Evolutionary conservation across 2,888 invertebrate genomes (phyloP).

Genomic region (Entomobrya proxima): DNA sequence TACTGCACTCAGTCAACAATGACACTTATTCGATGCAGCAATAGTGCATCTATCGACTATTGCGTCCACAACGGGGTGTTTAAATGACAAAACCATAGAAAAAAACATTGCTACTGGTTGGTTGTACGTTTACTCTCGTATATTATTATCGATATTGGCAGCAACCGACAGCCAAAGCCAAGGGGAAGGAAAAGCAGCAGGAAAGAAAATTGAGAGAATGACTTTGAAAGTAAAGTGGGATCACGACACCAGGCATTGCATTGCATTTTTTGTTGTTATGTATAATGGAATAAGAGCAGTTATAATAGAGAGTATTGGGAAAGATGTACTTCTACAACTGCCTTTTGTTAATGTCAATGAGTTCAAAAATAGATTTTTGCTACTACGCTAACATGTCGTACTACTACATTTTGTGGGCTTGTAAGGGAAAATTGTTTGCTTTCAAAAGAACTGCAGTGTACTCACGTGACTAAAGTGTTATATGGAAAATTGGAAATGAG

Average conservation of each 20-base stretch:
- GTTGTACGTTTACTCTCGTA: neutral
- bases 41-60: neutral
- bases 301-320: neutral
- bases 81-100: neutral
- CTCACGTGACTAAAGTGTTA: neutral
- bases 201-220: conserved; percentile 48
- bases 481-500: neutral
- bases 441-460: neutral
- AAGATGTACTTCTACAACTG: neutral
- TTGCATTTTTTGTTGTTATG: conserved; percentile 45
- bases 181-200: conserved; percentile 35
- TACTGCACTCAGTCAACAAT: conserved; percentile 1
- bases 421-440: neutral
- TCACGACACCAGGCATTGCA: conserved; percentile 52
- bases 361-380: conserved; percentile 35
- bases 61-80: conserved; percentile 9
- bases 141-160: conserved; percentile 31
- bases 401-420: neutral
- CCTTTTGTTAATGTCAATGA: neutral
- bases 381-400: neutral
- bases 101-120: conserved; percentile 12
- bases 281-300: conserved; percentile 13
- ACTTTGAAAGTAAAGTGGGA: conserved; percentile 63
- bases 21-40: neutral
- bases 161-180: neutral